A percentile compares a stretch with the other conserved stretches of the same genome.
Conservation (phyloP, 1,140 invertebrate genomes). For the Apolygus lucorum region DNA sequence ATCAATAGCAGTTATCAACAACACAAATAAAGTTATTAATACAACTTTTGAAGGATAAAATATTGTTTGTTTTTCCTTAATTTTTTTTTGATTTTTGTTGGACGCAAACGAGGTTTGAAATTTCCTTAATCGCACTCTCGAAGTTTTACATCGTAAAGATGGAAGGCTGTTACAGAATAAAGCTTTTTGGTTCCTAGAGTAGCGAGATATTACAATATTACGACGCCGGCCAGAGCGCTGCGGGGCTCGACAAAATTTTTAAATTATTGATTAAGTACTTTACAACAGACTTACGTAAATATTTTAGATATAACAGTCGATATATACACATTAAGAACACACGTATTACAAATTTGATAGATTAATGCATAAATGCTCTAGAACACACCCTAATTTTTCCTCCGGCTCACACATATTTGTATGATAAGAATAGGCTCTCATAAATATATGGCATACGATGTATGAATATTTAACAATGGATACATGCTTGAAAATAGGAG, state of each 20-base stretch:
- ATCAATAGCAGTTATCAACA: too few species aligned
- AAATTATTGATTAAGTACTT: neutral
- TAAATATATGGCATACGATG: too few species aligned
- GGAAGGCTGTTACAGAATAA: neutral
- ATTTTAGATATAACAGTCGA: neutral
- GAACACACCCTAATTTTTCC: too few species aligned
- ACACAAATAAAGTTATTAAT: neutral
- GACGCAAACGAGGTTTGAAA: neutral
- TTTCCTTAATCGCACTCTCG: too few species aligned
- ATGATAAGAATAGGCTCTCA: too few species aligned
- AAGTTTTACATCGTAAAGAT: neutral
- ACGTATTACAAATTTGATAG: too few species aligned
- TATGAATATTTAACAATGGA: too few species aligned
- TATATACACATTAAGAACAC: neutral
- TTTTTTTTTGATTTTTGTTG: neutral
- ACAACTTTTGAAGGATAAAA: neutral
- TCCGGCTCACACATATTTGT: too few species aligned
- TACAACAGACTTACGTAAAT: neutral
- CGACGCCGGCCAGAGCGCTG: too few species aligned
- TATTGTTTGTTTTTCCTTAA: neutral
- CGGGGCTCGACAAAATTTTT: neutral
- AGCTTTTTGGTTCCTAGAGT: neutral
- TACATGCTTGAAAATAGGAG: too few species aligned
- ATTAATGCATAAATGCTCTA: too few species aligned
- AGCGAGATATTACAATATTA: too few species aligned